Percentiles rank a stretch among this genome's conserved stretches.
phyloP scores from a whole-genome alignment of 2,113 vertebrate genomes.

The Numenius arquata region DNA sequence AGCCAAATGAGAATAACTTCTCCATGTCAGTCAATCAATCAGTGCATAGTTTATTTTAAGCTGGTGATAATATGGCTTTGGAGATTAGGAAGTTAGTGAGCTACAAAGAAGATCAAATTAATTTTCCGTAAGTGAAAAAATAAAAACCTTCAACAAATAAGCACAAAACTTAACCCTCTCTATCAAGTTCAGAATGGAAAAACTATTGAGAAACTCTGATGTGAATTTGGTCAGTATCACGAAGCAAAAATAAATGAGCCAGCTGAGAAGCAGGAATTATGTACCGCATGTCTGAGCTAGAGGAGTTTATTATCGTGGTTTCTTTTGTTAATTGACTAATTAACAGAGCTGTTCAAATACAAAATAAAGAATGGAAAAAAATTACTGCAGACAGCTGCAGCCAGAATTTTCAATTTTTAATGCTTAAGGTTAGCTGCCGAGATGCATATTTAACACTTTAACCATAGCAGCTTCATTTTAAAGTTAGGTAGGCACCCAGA shows the following conservation, averaged over 20 bases:
- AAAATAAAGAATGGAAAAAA: neutral
- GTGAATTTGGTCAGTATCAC: neutral
- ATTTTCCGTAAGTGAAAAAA: neutral
- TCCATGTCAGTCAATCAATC: slow-evolving; percentile 18
- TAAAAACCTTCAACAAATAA: neutral
- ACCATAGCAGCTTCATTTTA: neutral
- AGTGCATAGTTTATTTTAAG: neutral
- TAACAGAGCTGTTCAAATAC: neutral
- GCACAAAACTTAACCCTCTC: neutral
- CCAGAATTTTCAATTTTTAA: neutral
- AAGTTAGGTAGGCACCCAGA: neutral
- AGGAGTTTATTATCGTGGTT: neutral
- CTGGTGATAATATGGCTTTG: slow-evolving; percentile 1
- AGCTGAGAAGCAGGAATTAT: neutral
- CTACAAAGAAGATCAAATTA: neutral
- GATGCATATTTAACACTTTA: neutral
- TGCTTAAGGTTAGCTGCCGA: neutral
- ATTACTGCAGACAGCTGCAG: neutral
- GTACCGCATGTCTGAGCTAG: neutral
- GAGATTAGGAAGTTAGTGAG: neutral
- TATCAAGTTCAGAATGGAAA: neutral
- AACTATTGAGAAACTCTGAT: neutral
- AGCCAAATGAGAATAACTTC: slow-evolving; percentile 1
- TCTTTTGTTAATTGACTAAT: slow-evolving; percentile 13
- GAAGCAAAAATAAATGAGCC: neutral